Evolutionary conservation across 23 tunicate genomes (phyloP).

Genomic region (Halocynthia aurantium): DNA sequence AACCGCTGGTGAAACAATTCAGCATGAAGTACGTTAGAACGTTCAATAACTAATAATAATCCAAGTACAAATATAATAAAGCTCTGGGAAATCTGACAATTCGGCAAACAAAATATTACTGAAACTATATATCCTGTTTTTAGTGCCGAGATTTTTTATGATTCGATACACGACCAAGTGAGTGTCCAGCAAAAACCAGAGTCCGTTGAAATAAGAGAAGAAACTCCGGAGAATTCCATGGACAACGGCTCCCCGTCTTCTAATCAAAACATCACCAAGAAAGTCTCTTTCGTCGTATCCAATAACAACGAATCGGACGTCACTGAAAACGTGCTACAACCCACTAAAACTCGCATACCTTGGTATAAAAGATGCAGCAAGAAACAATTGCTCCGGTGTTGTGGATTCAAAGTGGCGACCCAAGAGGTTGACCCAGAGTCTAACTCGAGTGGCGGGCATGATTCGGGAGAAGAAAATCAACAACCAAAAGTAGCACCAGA

Average conservation of each 20-base stretch:
- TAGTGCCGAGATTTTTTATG: too few relatives aligned
- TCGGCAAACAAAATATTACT: too few relatives aligned
- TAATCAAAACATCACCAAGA: conserved; percentile 2
- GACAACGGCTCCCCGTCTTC: not conserved
- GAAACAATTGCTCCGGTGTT: not conserved
- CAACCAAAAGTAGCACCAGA: conserved; percentile 17
- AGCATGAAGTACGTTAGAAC: too few relatives aligned
- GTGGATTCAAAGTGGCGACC: not conserved
- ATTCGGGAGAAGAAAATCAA: not conserved
- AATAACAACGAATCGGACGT: conserved; percentile 1
- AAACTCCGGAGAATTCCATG: not conserved
- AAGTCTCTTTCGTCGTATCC: not conserved
- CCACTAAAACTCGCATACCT: not conserved
- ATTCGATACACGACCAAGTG: too few relatives aligned
- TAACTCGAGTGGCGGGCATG: not conserved
- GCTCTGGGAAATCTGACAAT: too few relatives aligned
- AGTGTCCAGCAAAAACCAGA: too few relatives aligned
- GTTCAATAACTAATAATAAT: too few relatives aligned
- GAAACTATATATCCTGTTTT: too few relatives aligned
- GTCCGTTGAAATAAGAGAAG: too few relatives aligned
- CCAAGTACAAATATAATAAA: too few relatives aligned
- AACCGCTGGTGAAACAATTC: too few relatives aligned
- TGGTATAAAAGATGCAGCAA: conserved; percentile 5
- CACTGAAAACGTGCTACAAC: not conserved
- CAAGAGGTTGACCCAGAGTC: not conserved